phyloP scores from a whole-genome alignment of 2,888 invertebrate species.

The Tethea ocularis region DNA sequence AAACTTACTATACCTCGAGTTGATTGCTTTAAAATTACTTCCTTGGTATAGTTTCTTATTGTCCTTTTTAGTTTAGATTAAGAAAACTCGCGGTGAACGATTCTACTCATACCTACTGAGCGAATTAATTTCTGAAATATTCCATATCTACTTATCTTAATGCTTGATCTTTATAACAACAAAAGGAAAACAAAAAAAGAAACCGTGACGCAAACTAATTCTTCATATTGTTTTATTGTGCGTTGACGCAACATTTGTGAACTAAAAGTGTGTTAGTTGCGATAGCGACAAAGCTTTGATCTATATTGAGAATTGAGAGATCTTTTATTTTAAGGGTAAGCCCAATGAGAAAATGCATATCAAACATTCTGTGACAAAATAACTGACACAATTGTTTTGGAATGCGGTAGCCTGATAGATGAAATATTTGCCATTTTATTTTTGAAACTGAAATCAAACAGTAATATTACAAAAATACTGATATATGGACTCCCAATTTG shows the following conservation, averaged over 20 bases:
- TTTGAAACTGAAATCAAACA: no score
- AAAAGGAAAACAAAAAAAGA: not conserved
- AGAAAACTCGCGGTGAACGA: no score
- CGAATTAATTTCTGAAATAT: no score
- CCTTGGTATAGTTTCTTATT: no score
- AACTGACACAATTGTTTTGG: not conserved
- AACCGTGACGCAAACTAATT: not conserved
- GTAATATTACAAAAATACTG: no score
- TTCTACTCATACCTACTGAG: no score
- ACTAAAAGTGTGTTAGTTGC: not conserved
- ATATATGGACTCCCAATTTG: no score
- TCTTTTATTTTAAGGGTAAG: not conserved
- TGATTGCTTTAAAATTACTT: no score
- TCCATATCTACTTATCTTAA: no score
- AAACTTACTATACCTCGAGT: no score
- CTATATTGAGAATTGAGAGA: not conserved
- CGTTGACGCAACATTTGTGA: conserved; percentile 3
- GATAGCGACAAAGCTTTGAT: conserved; percentile 2
- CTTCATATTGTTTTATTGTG: not conserved
- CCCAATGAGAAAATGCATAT: not conserved
- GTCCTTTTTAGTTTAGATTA: no score
- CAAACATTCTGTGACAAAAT: not conserved
- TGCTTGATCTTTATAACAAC: no score
- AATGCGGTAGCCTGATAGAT: not conserved
- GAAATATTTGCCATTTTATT: not conserved